These are phyloP conservation scores for Merluccius polli DNA, from an alignment of 2,797 vertebrate genomes.

Conservation along the genomic window DNA sequence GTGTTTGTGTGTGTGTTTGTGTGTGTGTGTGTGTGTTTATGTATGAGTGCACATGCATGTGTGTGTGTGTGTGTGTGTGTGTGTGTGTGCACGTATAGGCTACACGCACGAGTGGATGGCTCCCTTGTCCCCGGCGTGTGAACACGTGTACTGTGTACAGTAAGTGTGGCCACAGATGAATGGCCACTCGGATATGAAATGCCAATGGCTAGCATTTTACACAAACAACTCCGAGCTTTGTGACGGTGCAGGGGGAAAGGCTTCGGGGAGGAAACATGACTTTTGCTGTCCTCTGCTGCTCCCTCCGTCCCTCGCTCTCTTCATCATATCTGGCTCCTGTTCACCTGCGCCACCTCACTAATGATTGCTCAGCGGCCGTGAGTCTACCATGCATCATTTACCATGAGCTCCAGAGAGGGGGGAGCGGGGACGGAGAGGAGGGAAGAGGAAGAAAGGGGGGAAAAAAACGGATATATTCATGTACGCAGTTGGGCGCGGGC, in stretches of 20 bases:
- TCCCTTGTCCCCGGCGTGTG: not conserved
- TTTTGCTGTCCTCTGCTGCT: slow-evolving; percentile 71
- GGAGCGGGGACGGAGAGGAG: slow-evolving; percentile 38
- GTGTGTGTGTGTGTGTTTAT: too few species aligned
- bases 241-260: slow-evolving; percentile 59
- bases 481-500: not conserved
- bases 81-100: not conserved
- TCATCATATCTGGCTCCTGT: slow-evolving; percentile 69
- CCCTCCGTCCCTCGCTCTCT: slow-evolving; percentile 63
- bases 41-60: not conserved
- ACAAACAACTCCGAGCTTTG: slow-evolving; percentile 69
- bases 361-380: slow-evolving; percentile 73
- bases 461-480: not conserved
- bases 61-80: slow-evolving; percentile 14
- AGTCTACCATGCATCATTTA: slow-evolving; percentile 74
- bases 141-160: slow-evolving; percentile 23
- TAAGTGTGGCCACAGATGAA: slow-evolving; percentile 61
- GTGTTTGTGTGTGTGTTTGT: not conserved
- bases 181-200: slow-evolving; percentile 58
- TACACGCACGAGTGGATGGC: too few species aligned
- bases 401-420: slow-evolving; percentile 58
- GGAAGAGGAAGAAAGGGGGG: slow-evolving; percentile 22
- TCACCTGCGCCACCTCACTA: slow-evolving; percentile 75
- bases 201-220: slow-evolving; percentile 62
- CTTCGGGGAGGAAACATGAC: slow-evolving; percentile 62